Evolutionary conservation across 2,113 vertebrate species (phyloP).

Genomic region (Indicator indicator): DNA sequence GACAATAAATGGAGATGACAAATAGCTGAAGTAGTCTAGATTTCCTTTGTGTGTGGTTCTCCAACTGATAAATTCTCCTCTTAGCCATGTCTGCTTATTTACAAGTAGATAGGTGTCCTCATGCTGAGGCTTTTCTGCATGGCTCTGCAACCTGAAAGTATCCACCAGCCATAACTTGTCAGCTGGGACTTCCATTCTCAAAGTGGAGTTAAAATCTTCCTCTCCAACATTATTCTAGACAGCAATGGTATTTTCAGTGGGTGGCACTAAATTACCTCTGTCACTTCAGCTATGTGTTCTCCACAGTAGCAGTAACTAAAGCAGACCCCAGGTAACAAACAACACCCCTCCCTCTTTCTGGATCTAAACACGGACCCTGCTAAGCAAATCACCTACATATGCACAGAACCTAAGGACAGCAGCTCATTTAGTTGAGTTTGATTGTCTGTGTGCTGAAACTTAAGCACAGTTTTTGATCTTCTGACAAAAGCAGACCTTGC

Average conservation of each 20-base stretch:
- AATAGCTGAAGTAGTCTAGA: not conserved
- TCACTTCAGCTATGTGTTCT: not conserved
- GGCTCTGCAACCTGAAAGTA: not conserved
- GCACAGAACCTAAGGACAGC: not conserved
- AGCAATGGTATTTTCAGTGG: not conserved
- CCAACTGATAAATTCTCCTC: not conserved
- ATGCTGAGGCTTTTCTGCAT: not conserved
- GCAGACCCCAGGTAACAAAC: not conserved
- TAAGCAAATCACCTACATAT: not conserved
- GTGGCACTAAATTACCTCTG: not conserved
- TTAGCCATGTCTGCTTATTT: not conserved
- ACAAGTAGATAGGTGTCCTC: rapidly evolving
- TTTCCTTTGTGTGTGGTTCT: not conserved
- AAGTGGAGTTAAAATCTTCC: not conserved
- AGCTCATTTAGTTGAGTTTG: not conserved
- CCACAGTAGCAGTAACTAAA: rapidly evolving
- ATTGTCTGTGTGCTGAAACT: not conserved
- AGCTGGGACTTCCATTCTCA: not conserved
- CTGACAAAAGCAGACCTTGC: not conserved
- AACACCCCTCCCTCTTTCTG: not conserved
- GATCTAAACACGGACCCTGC: not conserved
- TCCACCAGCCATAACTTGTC: rapidly evolving
- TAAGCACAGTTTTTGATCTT: not conserved
- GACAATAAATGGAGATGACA: not conserved
- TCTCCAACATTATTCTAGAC: rapidly evolving